Base-by-base conservation (phyloP, 2,888 invertebrate genomes). In the Leptothorax acervorum region DNA sequence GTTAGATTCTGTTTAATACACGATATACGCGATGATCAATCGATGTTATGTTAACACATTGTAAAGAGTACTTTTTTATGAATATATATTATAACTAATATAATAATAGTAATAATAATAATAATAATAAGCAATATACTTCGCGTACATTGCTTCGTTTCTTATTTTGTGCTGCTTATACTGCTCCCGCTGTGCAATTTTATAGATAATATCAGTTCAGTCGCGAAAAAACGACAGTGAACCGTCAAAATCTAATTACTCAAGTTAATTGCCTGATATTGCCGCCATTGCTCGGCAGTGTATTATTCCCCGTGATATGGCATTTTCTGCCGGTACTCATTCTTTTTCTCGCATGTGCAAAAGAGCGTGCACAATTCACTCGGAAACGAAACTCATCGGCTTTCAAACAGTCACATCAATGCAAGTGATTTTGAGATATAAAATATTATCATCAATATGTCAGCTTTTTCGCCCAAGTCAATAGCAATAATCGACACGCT, bases 251-350 rank as follows among this genome's bases (percentile, higher is more conserved):
- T 55, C 15, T 66, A 78, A 78, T 78, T 78, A 66, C 9, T 5
- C n/a, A 66, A 55, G 48, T 53, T 78, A 66, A 78, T 78, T 31
- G 42, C 1, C n/a, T 55, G 9, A 15, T 55, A 66, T 55, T 55
- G 65, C 12, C 65, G 39, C 8, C 53, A 53, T 76, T 65, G 42
- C 42, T 66, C 63, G 39, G 31, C 39, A 39, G n/a, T 28, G n/a
- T 28, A 78, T 78, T 78, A 78, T 78, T 66, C 11, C 28, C n/a
- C 55, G 11, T 78, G 55, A 66, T 42, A 23, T 18, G n/a, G 42
- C 76, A 66, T 3, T 66, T 78, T 78, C 55, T 42, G 28, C 9
- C 42, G n/a, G 15, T 78, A 31, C 31, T 28, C n/a, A n/a, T 28
- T 66, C 55, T 76, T 78, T 57, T 78, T 45, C 18, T 76, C 5